These are phyloP conservation scores for Isurus oxyrinchus DNA, from an alignment of 2,113 vertebrate species.

Conservation along the genomic window DNA sequence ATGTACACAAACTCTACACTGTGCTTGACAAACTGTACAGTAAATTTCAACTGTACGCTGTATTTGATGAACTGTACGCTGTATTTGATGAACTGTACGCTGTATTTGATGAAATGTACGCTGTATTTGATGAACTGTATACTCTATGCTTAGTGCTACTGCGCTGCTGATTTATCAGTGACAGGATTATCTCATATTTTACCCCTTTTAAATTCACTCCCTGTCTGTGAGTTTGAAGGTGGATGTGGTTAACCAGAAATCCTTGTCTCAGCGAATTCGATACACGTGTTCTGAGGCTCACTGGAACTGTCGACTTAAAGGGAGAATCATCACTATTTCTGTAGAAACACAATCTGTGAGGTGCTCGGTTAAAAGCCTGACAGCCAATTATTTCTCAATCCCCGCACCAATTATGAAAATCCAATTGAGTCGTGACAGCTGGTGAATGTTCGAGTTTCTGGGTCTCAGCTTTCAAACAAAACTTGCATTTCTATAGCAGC, in stretches of 20 bases:
- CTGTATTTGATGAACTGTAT: no score
- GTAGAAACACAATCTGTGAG: background rate
- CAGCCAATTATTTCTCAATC: slow-evolving; percentile 21
- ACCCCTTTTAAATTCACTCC: no score
- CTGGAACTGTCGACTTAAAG: background rate
- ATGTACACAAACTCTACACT: no score
- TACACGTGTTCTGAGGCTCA: background rate
- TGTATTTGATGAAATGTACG: no score
- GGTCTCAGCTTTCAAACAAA: background rate
- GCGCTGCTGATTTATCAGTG: no score
- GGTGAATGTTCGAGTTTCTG: background rate
- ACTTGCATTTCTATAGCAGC: background rate
- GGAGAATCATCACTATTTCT: background rate
- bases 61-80: no score
- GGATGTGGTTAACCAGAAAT: background rate
- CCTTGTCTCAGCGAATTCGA: background rate
- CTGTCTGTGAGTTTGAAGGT: background rate
- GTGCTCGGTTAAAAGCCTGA: background rate
- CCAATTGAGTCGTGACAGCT: background rate
- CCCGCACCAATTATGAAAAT: background rate
- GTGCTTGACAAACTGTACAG: no score
- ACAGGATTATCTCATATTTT: background rate
- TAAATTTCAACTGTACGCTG: no score
- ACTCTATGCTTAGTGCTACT: no score
- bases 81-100: no score